These are phyloP conservation scores for Drosophila suzukii DNA, from an alignment of 1,140 invertebrate genomes.

Conservation along the genomic window DNA sequence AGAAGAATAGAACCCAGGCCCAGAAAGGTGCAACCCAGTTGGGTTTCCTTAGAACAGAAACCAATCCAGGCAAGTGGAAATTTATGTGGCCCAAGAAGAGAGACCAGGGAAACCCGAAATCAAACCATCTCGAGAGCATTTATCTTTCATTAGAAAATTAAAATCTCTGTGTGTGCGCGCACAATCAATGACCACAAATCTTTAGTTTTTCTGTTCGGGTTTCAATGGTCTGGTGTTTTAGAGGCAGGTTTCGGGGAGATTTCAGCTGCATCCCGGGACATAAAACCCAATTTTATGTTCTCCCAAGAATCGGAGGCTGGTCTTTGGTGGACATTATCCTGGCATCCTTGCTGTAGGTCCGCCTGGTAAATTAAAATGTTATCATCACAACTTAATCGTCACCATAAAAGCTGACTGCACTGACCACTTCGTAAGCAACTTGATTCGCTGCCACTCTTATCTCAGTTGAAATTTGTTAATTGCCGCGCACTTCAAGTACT, in stretches of 20 bases:
- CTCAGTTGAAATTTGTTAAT: conserved; percentile 78
- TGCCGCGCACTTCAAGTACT: conserved; percentile 80
- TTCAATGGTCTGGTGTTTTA: conserved; percentile 18
- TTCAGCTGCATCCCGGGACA: conserved; percentile 40
- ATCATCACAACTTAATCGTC: conserved; percentile 78
- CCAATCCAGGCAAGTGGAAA: conserved; percentile 64
- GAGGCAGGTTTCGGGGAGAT: conserved; percentile 8
- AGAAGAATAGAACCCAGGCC: conserved; percentile 20
- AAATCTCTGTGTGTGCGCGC: conserved; percentile 71
- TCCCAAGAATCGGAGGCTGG: conserved; percentile 46
- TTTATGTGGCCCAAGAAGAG: conserved; percentile 49
- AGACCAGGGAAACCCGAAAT: conserved; percentile 42
- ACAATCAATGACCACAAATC: conserved; percentile 81
- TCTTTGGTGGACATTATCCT: conserved; percentile 30
- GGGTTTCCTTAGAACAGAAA: conserved; percentile 56
- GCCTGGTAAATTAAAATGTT: conserved; percentile 74
- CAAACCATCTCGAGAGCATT: conserved; percentile 57
- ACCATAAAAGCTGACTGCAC: conserved; percentile 64
- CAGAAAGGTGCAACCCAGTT: conserved; percentile 62
- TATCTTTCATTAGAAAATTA: conserved; percentile 82
- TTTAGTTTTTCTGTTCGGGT: conserved; percentile 43
- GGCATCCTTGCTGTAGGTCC: conserved; percentile 70
- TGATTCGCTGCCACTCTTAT: conserved; percentile 60
- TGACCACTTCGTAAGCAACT: conserved; percentile 55
- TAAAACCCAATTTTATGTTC: conserved; percentile 66